These are phyloP conservation scores for Malachius bipustulatus DNA, from an alignment of 2,888 invertebrate genomes.

Conservation along the genomic window DNA sequence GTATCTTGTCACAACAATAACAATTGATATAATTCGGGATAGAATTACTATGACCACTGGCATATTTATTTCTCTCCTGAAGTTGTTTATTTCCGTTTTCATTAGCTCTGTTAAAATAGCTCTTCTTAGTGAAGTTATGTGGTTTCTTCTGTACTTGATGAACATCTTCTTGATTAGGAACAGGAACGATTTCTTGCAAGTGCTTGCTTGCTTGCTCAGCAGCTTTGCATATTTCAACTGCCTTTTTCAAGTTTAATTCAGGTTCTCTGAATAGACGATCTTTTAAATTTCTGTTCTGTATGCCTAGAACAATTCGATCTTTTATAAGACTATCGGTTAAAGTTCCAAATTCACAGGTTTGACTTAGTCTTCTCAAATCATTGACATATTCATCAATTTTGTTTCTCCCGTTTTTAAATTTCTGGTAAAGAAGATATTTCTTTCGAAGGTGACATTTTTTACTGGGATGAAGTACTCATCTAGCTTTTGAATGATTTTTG, in stretches of 20 bases:
- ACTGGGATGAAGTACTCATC: conserved; percentile 4
- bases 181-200: conserved; percentile 7
- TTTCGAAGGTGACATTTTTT: conserved; percentile 8
- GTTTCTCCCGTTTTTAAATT: conserved; percentile 4
- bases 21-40: no score
- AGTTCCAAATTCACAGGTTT: conserved; percentile 16
- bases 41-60: no score
- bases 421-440: conserved; percentile 9
- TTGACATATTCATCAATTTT: conserved; percentile 9
- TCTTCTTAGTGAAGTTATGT: no score
- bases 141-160: no score
- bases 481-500: background rate
- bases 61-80: no score
- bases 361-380: conserved; percentile 9
- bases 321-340: conserved; percentile 17
- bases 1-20: no score
- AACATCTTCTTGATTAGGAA: no score
- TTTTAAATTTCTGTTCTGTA: conserved; percentile 11
- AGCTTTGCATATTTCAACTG: conserved; percentile 11
- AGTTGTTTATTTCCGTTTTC: no score
- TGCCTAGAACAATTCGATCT: conserved; percentile 17
- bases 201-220: conserved; percentile 9
- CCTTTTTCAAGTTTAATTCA: conserved; percentile 11
- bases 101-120: no score
- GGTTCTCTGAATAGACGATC: conserved; percentile 12